phyloP scores from a whole-genome alignment of 2,888 invertebrate genomes.

The Hanleya hanleyi region DNA sequence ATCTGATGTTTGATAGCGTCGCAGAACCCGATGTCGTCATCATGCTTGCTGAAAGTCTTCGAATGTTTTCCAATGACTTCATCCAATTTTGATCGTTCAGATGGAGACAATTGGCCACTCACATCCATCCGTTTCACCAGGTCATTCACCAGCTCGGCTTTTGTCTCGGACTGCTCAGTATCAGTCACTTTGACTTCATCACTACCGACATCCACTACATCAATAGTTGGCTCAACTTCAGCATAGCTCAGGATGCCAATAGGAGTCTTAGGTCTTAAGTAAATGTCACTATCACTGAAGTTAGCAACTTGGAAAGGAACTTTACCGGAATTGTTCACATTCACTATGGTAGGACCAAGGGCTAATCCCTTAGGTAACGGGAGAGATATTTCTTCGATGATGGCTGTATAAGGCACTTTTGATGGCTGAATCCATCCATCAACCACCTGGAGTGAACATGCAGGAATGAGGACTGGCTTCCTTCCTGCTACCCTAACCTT shows the following conservation, averaged over 20 bases:
- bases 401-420: not conserved
- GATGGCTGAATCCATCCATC: not conserved
- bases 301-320: not conserved
- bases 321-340: not conserved
- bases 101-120: not conserved
- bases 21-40: conserved; percentile 3
- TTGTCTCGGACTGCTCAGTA: not conserved
- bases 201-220: not conserved
- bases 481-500: not conserved
- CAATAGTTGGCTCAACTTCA: not conserved
- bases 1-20: conserved; percentile 13
- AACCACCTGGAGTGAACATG: not conserved
- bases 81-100: not conserved
- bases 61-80: no score
- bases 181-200: not conserved
- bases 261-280: not conserved
- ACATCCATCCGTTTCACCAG: not conserved
- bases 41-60: not conserved
- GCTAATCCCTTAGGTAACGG: not conserved
- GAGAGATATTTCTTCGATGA: not conserved
- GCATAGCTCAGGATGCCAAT: not conserved
- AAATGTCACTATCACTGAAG: not conserved
- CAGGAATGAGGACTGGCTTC: not conserved
- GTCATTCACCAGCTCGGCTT: not conserved
- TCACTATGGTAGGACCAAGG: not conserved